phyloP scores from a whole-genome alignment of 2,113 vertebrate species.

The Tricholaema leucomelas region DNA sequence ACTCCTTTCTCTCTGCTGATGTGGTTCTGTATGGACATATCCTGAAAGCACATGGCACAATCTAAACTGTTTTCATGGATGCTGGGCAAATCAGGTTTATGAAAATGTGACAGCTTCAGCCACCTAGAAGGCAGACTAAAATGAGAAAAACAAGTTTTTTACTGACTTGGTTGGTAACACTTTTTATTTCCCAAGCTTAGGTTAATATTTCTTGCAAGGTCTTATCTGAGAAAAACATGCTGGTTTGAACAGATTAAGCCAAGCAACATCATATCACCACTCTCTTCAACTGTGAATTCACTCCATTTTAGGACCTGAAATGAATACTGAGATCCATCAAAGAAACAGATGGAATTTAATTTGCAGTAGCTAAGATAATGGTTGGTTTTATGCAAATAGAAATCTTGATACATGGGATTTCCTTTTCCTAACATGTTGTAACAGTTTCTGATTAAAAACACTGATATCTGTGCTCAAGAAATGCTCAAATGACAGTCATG shows the following conservation, averaged over 20 bases:
- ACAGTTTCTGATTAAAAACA: neutral
- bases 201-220: neutral
- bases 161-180: neutral
- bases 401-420: neutral
- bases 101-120: neutral
- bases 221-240: neutral
- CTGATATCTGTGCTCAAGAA: neutral
- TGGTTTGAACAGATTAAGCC: neutral
- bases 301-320: neutral
- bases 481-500: neutral
- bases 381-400: neutral
- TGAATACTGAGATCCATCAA: neutral
- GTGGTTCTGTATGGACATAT: neutral
- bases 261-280: neutral
- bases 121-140: neutral
- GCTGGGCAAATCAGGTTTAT: accelerated
- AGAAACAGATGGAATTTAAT: neutral
- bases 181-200: neutral
- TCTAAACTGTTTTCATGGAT: neutral
- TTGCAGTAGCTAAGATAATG: neutral
- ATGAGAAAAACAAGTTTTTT: neutral
- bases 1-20: neutral
- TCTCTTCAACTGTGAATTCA: neutral
- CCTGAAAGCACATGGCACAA: neutral
- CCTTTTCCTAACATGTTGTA: neutral